Evolutionary conservation across 2,888 invertebrate species (phyloP), one percentile per base, ranked within the genome.

Genomic region (Abscondita cerata): DNA sequence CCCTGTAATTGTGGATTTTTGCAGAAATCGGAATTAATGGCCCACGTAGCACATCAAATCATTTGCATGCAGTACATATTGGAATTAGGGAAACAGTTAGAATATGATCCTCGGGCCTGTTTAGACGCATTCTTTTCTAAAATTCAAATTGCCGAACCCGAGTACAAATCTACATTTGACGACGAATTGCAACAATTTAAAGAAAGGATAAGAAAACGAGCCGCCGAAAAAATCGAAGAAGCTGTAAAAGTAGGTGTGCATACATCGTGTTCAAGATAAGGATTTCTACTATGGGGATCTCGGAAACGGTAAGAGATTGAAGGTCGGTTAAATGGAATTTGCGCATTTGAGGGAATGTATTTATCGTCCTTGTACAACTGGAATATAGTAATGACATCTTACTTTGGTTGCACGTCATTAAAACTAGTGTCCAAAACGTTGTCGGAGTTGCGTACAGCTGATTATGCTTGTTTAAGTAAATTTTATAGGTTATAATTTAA

Each of bases 1-100:
- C n/a, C n/a, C n/a, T 52, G 16, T 20, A 40, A 47, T 41, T 5
- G 31, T n/a, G n/a, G n/a, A 46, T 25, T 31, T 36, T 40, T 38
- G 9, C 84, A 95, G 89, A 98, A 99, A 88, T 89, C 90, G 76
- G 93, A 95, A 9, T 79, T 98, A 60, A 98, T 98, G 97, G 85
- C 88, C 12, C 97, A 97, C 77, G 96, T 99, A 0, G 95, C 98
- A 0, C 98, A 98, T 81, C 98, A 99, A 81, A 95, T 94, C 57
- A 98, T 98, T 75, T 95, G 97, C 72, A 96, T 98, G 93, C 98
- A 99, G 83, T 99, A 98, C 79, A 95, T 99, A 66, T 83, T 99
- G 71, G 98, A 99, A 80, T 82, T 99, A 55, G 93, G 97, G 1
- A 97, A 94, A 76, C 95, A 96, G 74, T 80, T 98, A 65, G 92